A percentile compares a stretch with the other conserved stretches of the same genome.
phyloP scores from a whole-genome alignment of 1,140 invertebrate species.

The Drosophila auraria region DNA sequence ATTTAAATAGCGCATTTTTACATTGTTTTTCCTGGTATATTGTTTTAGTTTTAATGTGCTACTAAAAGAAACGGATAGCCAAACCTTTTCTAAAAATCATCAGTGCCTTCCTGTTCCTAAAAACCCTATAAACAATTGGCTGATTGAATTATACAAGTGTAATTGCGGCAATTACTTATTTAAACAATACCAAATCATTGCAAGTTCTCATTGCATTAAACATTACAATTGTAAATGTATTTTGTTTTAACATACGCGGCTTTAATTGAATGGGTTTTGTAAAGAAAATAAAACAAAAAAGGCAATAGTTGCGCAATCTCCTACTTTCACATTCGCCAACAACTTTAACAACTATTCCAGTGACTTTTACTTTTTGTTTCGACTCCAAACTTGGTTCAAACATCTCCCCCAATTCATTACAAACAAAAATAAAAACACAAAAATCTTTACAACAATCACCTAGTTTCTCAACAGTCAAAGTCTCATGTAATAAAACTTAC shows the following conservation, averaged over 20 bases:
- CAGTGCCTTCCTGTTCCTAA: too few species aligned
- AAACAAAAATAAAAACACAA: not conserved
- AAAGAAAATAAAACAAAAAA: not conserved
- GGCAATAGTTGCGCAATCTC: constrained; percentile 1
- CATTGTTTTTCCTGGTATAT: not conserved
- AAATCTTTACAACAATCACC: constrained; percentile 8
- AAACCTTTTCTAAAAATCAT: not conserved
- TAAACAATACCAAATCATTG: not conserved
- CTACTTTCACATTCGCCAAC: constrained; percentile 6
- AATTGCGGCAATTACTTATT: constrained; percentile 17
- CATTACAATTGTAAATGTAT: not conserved
- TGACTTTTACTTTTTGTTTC: constrained; percentile 29
- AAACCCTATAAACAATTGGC: not conserved
- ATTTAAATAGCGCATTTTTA: too few species aligned
- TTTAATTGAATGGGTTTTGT: not conserved
- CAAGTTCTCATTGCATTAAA: not conserved
- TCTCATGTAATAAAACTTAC: constrained; percentile 16
- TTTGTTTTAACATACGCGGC: not conserved
- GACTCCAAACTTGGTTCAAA: not conserved
- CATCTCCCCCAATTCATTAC: not conserved
- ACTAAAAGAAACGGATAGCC: too few species aligned
- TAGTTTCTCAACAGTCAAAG: not conserved
- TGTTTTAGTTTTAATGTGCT: too few species aligned
- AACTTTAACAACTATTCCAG: constrained; percentile 8
- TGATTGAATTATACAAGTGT: not conserved